Evolutionary conservation across 2,888 invertebrate genomes (phyloP), one percentile per base, ranked within the genome.

Genomic region (Prenolepis imparis): DNA sequence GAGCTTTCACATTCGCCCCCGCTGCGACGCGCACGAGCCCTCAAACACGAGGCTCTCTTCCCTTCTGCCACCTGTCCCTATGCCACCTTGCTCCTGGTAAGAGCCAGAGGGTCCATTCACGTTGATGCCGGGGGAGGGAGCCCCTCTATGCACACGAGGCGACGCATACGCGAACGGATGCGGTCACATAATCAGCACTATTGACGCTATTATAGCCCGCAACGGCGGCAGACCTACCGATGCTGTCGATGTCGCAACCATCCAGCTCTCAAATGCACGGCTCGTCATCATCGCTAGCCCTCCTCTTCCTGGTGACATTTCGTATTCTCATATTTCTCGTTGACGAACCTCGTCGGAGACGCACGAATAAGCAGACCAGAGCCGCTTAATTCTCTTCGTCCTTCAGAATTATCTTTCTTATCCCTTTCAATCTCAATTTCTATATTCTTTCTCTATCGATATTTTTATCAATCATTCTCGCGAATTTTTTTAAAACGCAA

Each of bases 101-200:
- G 32, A 18, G 12, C 28, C 57, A 28, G 44, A 18, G 57, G 18
- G 39, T 57, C 57, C 41, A 70, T 59, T 78, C 52, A 59, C 39
- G 39, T 68, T 68, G 24, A 21, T 21, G 21, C n/a, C 15, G 68
- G 21, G 32, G n/a, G n/a, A n/a, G n/a, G n/a, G n/a, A n/a, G 39
- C 18, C 32, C 32, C 1, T 68, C 24, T 61, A 70, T 28, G 39
- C 61, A 59, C 39, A 21, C 57, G 21, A 85, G 83, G 84, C 82
- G 84, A 83, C 82, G 86, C 83, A 83, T 77, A 86, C 82, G 84
- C 85, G 86, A 86, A 83, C 83, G 87, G 87, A 86, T 90, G 91
- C 86, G 91, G 92, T 91, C 91, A 90, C 90, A 93, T 93, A 93
- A 93, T 93, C 92, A 93, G 91, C 91, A 86, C 92, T 92, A 93